Evolutionary conservation across 2,113 vertebrate species (phyloP).

Genomic region (Seriola rivoliana): DNA sequence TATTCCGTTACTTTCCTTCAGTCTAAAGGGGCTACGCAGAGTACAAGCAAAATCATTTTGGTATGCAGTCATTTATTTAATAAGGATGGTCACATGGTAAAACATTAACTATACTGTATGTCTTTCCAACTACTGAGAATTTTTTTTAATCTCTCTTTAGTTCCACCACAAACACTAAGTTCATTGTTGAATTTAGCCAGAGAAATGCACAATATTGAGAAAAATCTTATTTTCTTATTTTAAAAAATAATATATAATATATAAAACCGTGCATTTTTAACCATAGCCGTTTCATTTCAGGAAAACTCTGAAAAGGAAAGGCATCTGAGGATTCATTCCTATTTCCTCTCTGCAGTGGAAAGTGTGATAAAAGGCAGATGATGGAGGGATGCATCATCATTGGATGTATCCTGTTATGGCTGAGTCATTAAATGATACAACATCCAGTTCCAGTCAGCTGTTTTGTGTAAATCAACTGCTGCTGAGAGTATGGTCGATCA

Average conservation of each 20-base stretch:
- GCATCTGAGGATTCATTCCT: conserved; percentile 33
- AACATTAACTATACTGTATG: not conserved
- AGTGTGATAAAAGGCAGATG: conserved; percentile 19
- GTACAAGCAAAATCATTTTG: not conserved
- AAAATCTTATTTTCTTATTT: too few species aligned
- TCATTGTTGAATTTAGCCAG: not conserved
- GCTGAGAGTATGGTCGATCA: not conserved
- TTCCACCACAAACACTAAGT: not conserved
- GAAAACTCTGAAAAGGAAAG: conserved; percentile 19
- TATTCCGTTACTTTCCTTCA: conserved; percentile 52
- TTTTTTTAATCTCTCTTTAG: not conserved
- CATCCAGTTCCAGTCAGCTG: conserved; percentile 38
- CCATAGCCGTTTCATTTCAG: not conserved
- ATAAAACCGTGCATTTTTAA: conserved; percentile 8
- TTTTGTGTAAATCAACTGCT: conserved; percentile 9
- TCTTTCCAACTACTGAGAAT: not conserved
- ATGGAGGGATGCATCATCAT: conserved; percentile 57
- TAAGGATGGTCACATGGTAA: not conserved
- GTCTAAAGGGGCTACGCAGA: not conserved
- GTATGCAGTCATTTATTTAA: conserved; percentile 22
- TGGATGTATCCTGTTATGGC: conserved; percentile 54
- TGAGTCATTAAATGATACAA: conserved; percentile 46
- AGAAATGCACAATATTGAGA: not conserved
- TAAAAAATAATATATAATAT: too few species aligned
- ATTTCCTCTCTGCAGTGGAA: conserved; percentile 52